Evolutionary conservation across 2,113 vertebrate genomes (phyloP).

Genomic region (Rissa tridactyla): DNA sequence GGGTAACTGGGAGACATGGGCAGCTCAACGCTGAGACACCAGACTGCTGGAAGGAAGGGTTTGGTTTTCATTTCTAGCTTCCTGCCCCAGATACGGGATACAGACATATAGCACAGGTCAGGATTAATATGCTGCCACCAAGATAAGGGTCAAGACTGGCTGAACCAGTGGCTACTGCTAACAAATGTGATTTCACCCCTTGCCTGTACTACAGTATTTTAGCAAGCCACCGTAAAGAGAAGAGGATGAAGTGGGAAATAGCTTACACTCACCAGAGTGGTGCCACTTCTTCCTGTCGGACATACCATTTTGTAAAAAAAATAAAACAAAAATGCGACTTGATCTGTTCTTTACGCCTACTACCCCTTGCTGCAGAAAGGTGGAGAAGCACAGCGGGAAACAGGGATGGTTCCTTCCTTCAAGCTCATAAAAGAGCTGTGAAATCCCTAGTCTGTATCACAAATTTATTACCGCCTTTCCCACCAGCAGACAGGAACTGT

Average conservation of each 20-base stretch:
- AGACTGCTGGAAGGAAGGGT: background rate
- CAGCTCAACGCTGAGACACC: background rate
- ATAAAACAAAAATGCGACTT: fast-evolving
- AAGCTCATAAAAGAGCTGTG: background rate
- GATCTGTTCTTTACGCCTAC: background rate
- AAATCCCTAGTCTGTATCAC: background rate
- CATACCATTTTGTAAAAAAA: background rate
- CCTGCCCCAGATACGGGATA: background rate
- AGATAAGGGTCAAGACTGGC: background rate
- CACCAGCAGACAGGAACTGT: background rate
- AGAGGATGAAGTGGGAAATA: background rate
- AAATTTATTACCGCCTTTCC: background rate
- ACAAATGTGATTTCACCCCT: background rate
- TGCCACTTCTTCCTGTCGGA: background rate
- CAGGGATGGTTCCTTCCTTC: background rate
- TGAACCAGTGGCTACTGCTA: background rate
- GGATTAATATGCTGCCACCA: background rate
- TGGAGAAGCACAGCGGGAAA: background rate
- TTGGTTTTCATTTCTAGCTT: background rate
- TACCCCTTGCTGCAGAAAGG: background rate
- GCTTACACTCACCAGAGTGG: background rate
- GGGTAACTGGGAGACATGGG: background rate
- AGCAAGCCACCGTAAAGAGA: background rate
- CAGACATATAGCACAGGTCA: background rate
- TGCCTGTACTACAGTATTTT: background rate